A percentile compares a stretch with the other conserved stretches of the same genome.
Evolutionary conservation across 2,113 vertebrate genomes (phyloP).

Genomic region (Corythornis vintsioides): DNA sequence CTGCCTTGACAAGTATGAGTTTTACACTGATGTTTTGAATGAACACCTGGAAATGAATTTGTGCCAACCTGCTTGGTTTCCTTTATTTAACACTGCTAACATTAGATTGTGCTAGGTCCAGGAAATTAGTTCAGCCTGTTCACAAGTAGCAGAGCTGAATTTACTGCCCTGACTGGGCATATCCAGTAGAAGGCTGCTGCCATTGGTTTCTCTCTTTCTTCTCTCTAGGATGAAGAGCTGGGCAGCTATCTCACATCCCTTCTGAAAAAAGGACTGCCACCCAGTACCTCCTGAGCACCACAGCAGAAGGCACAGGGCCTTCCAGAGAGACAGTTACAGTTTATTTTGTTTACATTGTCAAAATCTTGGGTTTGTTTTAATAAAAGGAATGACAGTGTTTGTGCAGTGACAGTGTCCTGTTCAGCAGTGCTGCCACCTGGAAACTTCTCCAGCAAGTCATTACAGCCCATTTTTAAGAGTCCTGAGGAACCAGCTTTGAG

Average conservation of each 20-base stretch:
- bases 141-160: too few relatives aligned
- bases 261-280: constrained; percentile 92
- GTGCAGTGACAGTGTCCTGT: background rate
- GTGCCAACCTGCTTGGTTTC: background rate
- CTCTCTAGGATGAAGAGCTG: constrained; percentile 89
- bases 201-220: background rate
- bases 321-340: background rate
- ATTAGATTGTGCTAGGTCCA: fast-evolving
- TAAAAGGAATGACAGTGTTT: background rate
- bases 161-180: fast-evolving
- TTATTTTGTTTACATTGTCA: background rate
- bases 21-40: background rate
- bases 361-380: background rate
- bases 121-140: background rate
- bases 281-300: constrained; percentile 66
- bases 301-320: background rate
- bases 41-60: background rate
- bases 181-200: background rate
- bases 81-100: background rate
- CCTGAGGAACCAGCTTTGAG: background rate
- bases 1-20: background rate
- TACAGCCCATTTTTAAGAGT: background rate
- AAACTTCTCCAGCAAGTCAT: fast-evolving
- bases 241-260: constrained; percentile 92
- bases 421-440: fast-evolving